Evolutionary conservation across 2,888 invertebrate species (phyloP).

Genomic region (Notocelia uddmanniana): DNA sequence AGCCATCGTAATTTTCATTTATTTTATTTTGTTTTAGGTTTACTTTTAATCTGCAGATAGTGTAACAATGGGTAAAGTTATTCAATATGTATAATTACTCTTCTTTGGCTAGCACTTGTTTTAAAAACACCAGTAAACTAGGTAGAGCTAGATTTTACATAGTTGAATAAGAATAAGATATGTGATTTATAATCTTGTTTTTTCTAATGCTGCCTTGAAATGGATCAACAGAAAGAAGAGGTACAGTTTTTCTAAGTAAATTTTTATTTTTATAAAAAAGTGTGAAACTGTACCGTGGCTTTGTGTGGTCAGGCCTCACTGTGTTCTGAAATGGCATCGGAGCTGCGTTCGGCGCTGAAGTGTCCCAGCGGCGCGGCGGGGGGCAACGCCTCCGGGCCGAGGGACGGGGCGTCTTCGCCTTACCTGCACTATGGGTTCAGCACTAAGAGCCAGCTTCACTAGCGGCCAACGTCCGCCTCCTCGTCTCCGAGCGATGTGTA

Average conservation of each 20-base stretch:
- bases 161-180: not conserved
- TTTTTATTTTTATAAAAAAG: constrained; percentile 47
- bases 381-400: constrained; percentile 66
- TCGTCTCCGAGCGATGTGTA: constrained; percentile 81
- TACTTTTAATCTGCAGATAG: constrained; percentile 68
- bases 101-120: constrained; percentile 12
- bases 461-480: constrained; percentile 77
- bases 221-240: constrained; percentile 74
- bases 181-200: not conserved
- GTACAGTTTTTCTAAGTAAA: constrained; percentile 64
- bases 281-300: constrained; percentile 50
- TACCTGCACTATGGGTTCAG: constrained; percentile 88
- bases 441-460: constrained; percentile 82
- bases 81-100: constrained; percentile 1
- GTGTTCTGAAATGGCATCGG: constrained; percentile 90
- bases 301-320: constrained; percentile 86
- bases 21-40: constrained; percentile 79
- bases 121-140: not conserved
- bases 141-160: not conserved
- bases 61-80: constrained; percentile 53
- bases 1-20: constrained; percentile 19
- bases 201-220: constrained; percentile 47
- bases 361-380: constrained; percentile 86
- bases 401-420: constrained; percentile 86
- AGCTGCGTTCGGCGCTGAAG: constrained; percentile 89